Percentiles rank a stretch among this genome's conserved stretches.
These are phyloP conservation scores for Gadopsis marmoratus DNA, from an alignment of 2,797 vertebrate genomes.

Conservation along the genomic window DNA sequence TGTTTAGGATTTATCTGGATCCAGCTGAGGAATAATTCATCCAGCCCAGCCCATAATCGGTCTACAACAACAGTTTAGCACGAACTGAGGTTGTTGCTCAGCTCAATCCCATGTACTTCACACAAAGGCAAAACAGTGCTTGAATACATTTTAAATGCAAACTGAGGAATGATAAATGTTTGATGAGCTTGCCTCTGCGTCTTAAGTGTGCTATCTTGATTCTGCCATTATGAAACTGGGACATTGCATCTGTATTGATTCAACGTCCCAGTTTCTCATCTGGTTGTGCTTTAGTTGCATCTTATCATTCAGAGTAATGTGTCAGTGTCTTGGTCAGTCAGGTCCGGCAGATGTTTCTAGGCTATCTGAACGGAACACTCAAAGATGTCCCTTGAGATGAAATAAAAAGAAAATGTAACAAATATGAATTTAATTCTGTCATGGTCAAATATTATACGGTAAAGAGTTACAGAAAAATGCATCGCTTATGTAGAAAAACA, in stretches of 20 bases:
- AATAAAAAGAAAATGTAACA: background rate
- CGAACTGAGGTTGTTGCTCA: slow-evolving; percentile 12
- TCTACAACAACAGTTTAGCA: background rate
- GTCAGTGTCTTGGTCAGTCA: background rate
- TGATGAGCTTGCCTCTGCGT: slow-evolving; percentile 4
- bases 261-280: background rate
- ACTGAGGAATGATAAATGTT: slow-evolving; percentile 16
- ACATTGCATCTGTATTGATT: slow-evolving; percentile 8
- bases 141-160: slow-evolving; percentile 28
- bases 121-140: slow-evolving; percentile 4
- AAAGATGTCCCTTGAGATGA: background rate
- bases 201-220: slow-evolving; percentile 1
- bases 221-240: slow-evolving; percentile 3
- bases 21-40: slow-evolving; percentile 44
- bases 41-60: slow-evolving; percentile 2
- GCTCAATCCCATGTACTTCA: slow-evolving; percentile 17
- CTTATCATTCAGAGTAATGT: slow-evolving; percentile 1
- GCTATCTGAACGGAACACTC: background rate
- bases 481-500: background rate
- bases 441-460: background rate
- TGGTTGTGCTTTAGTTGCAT: background rate
- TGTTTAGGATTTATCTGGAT: slow-evolving; percentile 22
- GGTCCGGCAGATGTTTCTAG: background rate
- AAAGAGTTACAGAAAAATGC: background rate
- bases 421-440: background rate